Evolutionary conservation across 2,888 invertebrate genomes (phyloP).

Genomic region (Trimorus sp.): DNA sequence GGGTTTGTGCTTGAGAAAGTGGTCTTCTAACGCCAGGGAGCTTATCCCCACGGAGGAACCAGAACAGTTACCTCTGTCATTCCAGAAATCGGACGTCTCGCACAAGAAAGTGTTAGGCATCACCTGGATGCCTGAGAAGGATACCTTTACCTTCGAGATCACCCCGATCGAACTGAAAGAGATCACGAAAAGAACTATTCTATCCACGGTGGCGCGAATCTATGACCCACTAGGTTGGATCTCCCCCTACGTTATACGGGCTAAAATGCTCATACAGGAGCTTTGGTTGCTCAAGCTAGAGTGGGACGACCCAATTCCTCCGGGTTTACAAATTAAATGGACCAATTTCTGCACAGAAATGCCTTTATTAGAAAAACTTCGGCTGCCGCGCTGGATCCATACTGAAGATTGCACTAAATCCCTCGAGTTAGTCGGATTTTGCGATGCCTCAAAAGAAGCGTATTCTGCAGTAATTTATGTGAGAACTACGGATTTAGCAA

Average conservation of each 20-base stretch:
- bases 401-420: background rate
- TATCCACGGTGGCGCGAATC: background rate
- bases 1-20: background rate
- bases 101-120: background rate
- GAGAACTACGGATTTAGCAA: no score
- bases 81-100: background rate
- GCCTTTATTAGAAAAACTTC: background rate
- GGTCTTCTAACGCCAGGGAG: background rate
- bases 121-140: background rate
- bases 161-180: no score
- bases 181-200: background rate
- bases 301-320: no score
- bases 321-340: background rate
- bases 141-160: background rate
- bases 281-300: background rate
- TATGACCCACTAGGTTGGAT: slow-evolving; percentile 7
- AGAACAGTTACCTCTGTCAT: background rate
- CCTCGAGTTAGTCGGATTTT: slow-evolving; percentile 1
- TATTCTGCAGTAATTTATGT: slow-evolving; percentile 1
- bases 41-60: background rate
- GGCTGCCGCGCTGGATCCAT: background rate
- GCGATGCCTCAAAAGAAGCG: background rate
- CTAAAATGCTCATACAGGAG: background rate
- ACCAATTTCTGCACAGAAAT: background rate
- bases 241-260: background rate